Base-by-base conservation (phyloP, 2,797 vertebrate genomes). In the Premnoplex brunnescens region DNA sequence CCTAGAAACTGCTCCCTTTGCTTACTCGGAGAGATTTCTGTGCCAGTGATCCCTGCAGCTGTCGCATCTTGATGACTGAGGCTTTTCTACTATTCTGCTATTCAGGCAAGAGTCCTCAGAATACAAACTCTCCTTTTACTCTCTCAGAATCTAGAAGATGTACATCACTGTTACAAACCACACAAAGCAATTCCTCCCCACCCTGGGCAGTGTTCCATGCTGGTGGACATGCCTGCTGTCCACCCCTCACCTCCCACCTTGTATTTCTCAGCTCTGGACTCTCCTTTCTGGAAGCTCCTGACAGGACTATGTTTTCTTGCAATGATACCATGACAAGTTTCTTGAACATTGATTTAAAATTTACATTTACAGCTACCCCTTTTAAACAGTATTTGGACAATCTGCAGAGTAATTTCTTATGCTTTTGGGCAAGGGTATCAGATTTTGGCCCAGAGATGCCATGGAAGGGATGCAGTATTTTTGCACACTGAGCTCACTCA, bases 1-100 rank as follows among this genome's bases (percentile, higher is more conserved):
- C 84, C 51, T 77, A 93, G 86, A 93, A 89, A 91, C 93, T 74
- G 90, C 75, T 95, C 83, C 46, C 88, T 94, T 95, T 95, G 92
- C 95, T 94, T 94, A 92, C 78, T 80, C 91, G 66, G 88, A 83
- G 66, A 81, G 93, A 95, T 90, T 94, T 95, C 78, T 91, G 80
- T 95, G 95, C 91, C 90, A 89, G 83, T 83, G 91, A 91, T 95
- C 90, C 89, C 94, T 91, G 91, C 93, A 94, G 92, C 88, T 96
- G 94, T 93, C 0, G 7, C 63, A 84, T 91, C 85, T 52, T 89
- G 89, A 94, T 94, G 95, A 93, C 83, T 93, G 94, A 95, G 85
- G 95, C 92, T 91, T 95, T 95, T 93, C 80, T 91, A 67, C 77
- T 93, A 68, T 76, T 86, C 84, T 87, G 49, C 75, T 91, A 56